A percentile compares a stretch with the other conserved stretches of the same genome.
These are phyloP conservation scores for Lipotes vexillifer DNA, from an alignment of 2,113 vertebrate genomes.

Conservation along the genomic window DNA sequence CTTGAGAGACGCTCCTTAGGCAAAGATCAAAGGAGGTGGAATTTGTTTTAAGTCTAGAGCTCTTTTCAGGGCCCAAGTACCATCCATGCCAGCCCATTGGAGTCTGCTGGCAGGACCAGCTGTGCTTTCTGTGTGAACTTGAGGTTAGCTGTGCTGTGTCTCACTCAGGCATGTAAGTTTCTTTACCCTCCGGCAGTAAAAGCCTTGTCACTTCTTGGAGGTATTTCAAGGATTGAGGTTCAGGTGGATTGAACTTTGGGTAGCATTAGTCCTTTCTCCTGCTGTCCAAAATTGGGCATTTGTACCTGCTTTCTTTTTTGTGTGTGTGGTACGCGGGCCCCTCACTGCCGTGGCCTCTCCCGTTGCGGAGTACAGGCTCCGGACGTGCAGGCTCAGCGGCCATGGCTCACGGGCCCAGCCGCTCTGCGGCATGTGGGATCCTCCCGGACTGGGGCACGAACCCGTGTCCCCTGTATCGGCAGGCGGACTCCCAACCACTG, in stretches of 20 bases:
- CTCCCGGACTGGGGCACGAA: no score
- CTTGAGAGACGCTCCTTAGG: neutral
- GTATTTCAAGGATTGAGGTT: neutral
- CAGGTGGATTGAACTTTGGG: neutral
- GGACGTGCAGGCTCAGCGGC: no score
- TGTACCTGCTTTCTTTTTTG: neutral
- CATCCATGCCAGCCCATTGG: neutral
- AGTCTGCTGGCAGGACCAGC: neutral
- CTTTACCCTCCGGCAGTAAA: neutral
- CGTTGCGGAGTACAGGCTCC: no score
- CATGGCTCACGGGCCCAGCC: no score
- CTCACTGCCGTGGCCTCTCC: no score
- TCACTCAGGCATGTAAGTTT: neutral
- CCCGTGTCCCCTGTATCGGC: no score
- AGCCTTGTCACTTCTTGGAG: neutral
- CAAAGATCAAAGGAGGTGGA: neutral
- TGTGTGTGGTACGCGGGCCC: no score
- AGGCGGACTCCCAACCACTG: no score
- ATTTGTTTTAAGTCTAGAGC: neutral
- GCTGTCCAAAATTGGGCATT: neutral
- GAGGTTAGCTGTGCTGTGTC: neutral
- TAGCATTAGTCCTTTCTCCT: neutral
- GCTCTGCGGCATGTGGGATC: no score
- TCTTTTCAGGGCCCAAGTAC: neutral
- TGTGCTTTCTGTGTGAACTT: neutral